A percentile compares a stretch with the other conserved stretches of the same genome.
phyloP scores from a whole-genome alignment of 2,888 invertebrate species.

The Gastrophysa polygoni region DNA sequence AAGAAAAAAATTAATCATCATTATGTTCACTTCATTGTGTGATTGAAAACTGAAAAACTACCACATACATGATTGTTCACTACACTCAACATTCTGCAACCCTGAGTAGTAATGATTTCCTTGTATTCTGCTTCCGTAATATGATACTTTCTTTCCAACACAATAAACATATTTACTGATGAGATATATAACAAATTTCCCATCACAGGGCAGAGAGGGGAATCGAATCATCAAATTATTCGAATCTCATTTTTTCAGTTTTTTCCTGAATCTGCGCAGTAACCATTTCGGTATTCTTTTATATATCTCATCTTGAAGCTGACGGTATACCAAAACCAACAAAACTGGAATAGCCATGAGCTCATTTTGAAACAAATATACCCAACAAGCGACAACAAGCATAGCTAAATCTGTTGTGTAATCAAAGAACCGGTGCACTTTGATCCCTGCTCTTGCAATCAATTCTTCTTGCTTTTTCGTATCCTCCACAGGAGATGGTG shows the following conservation, averaged over 20 bases:
- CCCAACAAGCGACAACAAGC: constrained; percentile 77
- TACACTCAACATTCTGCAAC: no score
- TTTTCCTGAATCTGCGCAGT: constrained; percentile 21
- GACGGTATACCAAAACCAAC: constrained; percentile 76
- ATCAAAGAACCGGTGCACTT: constrained; percentile 72
- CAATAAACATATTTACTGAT: no score
- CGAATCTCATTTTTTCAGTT: constrained; percentile 5
- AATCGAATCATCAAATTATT: no score
- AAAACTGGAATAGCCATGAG: constrained; percentile 80
- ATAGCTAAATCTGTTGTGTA: constrained; percentile 78
- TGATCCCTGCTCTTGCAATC: constrained; percentile 68
- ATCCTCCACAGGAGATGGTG: constrained; percentile 26
- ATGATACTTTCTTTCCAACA: no score
- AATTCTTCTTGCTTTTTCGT: constrained; percentile 61
- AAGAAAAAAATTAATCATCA: no score
- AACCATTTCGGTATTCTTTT: constrained; percentile 48
- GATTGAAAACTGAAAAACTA: no score
- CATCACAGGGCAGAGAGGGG: no score
- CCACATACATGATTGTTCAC: no score
- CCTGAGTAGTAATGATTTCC: no score
- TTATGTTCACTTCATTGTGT: no score
- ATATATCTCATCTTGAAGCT: constrained; percentile 70
- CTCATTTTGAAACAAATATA: constrained; percentile 81
- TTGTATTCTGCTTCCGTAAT: no score
- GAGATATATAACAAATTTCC: no score